Conservation (phyloP, 2,888 invertebrate species). For the Ichneumoninae sp. region DNA sequence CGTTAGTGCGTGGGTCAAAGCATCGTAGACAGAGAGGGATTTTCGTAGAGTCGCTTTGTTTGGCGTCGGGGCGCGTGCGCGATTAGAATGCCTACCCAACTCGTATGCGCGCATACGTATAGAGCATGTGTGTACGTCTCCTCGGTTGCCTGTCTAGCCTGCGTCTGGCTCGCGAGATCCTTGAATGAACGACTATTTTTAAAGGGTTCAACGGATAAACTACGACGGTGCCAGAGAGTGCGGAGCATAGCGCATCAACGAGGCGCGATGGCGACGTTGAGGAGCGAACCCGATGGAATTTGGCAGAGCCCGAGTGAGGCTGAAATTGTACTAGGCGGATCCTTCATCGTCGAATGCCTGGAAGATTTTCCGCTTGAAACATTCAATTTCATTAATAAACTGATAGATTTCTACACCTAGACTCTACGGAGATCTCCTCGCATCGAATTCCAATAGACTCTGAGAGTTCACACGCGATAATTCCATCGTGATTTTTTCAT, state of each 20-base stretch:
- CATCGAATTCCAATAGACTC: slow-evolving; percentile 1
- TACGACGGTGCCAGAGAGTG: slow-evolving; percentile 66
- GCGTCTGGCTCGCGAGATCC: slow-evolving; percentile 79
- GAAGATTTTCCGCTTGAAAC: slow-evolving; percentile 23
- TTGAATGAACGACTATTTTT: slow-evolving; percentile 82
- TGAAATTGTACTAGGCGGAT: slow-evolving; percentile 52
- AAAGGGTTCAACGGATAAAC: slow-evolving; percentile 78
- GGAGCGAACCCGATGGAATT: slow-evolving; percentile 68
- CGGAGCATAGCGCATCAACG: slow-evolving; percentile 30
- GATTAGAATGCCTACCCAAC: slow-evolving; percentile 61
- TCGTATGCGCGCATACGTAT: slow-evolving; percentile 8
- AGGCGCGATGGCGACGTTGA: slow-evolving; percentile 21
- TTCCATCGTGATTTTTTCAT: not conserved
- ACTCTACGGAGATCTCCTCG: not conserved
- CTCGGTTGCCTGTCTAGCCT: slow-evolving; percentile 78
- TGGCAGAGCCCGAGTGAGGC: slow-evolving; percentile 56
- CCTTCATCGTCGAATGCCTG: slow-evolving; percentile 54
- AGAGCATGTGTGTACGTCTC: slow-evolving; percentile 68
- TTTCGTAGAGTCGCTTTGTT: slow-evolving; percentile 50
- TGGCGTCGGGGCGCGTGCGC: slow-evolving; percentile 60
- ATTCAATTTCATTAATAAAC: slow-evolving; percentile 2
- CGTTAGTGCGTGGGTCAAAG: not conserved
- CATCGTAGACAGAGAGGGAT: slow-evolving; percentile 28
- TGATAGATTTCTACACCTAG: not conserved
- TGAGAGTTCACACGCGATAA: not conserved